These are phyloP conservation scores for Acanthiza pusilla DNA, from an alignment of 2,797 vertebrate species.

Conservation along the genomic window DNA sequence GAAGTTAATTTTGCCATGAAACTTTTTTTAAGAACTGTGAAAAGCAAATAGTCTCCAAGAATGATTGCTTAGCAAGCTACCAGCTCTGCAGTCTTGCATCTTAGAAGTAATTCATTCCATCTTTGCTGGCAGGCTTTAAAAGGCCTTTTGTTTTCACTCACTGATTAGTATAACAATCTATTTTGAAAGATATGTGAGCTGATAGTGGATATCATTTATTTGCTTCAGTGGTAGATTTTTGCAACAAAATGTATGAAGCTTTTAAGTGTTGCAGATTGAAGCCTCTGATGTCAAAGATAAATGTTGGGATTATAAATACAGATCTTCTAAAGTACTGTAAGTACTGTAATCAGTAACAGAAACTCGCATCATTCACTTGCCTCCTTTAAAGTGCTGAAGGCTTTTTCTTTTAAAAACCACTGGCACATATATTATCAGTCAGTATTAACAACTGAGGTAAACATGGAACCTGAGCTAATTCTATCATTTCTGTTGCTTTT, in stretches of 20 bases:
- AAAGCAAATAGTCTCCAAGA: constrained; percentile 40
- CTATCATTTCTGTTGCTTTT: not conserved
- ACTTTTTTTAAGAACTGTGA: constrained; percentile 50
- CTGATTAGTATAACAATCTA: constrained; percentile 41
- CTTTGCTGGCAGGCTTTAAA: constrained; percentile 55
- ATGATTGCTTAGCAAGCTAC: constrained; percentile 47
- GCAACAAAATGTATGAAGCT: constrained; percentile 28
- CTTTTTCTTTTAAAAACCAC: constrained; percentile 33
- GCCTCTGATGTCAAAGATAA: constrained; percentile 25
- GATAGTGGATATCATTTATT: constrained; percentile 27
- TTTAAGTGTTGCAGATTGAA: constrained; percentile 18
- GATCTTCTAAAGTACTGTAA: constrained; percentile 11
- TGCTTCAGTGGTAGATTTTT: constrained; percentile 6
- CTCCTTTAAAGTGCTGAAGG: constrained; percentile 11
- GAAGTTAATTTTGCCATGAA: constrained; percentile 66
- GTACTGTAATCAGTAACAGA: constrained; percentile 24
- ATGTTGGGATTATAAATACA: not conserved
- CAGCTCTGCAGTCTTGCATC: constrained; percentile 28
- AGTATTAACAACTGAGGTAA: not conserved
- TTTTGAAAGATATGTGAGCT: constrained; percentile 34
- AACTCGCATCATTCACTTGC: not conserved
- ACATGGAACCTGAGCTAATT: not conserved
- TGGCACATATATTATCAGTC: not conserved
- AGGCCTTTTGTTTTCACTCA: constrained; percentile 40
- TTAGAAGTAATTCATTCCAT: constrained; percentile 54